Percentiles rank a stretch among this genome's conserved stretches.
These are phyloP conservation scores for Prunella strophiata DNA, from an alignment of 2,797 vertebrate species.

Conservation along the genomic window DNA sequence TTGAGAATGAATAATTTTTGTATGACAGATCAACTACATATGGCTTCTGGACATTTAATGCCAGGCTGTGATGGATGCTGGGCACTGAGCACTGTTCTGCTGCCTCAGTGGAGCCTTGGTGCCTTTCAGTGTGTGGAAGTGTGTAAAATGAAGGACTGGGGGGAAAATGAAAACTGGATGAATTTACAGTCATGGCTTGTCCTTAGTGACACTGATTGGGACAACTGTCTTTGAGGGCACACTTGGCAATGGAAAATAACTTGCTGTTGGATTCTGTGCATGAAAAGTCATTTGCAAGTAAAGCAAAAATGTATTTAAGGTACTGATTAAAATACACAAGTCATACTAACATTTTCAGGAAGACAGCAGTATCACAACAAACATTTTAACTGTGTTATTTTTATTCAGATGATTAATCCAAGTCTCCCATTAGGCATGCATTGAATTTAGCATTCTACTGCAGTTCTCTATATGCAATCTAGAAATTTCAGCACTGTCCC, in stretches of 20 bases:
- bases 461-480: background rate
- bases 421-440: background rate
- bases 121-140: background rate
- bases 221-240: background rate
- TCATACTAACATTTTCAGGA: background rate
- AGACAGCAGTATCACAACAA: background rate
- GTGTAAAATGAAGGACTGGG: background rate
- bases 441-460: background rate
- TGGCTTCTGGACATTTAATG: background rate
- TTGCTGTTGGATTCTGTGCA: background rate
- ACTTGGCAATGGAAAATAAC: background rate
- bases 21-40: accelerated
- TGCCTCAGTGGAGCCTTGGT: background rate
- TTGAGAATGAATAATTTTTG: background rate
- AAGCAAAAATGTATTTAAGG: slow-evolving; percentile 1
- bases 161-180: background rate
- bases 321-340: background rate
- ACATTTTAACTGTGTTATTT: background rate
- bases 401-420: slow-evolving; percentile 15
- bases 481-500: background rate
- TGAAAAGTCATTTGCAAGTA: background rate
- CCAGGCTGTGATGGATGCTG: background rate
- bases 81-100: background rate
- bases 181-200: background rate
- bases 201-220: background rate